Conservation (phyloP, 2,888 invertebrate species). For the Antitype chi region DNA sequence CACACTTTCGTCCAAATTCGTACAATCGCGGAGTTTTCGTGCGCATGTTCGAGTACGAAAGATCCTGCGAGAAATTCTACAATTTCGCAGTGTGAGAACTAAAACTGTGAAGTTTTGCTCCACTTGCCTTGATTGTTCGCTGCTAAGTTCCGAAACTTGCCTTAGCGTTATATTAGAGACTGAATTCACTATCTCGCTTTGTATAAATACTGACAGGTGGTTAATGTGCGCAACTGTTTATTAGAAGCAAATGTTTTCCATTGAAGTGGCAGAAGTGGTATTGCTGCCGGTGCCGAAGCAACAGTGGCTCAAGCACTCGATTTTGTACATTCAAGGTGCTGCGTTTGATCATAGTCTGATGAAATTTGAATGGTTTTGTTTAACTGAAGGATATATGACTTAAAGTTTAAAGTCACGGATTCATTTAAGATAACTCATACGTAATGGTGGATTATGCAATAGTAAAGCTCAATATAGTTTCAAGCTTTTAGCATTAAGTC, state of each 20-base stretch:
- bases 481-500: background rate
- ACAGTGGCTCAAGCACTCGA: background rate
- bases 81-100: slow-evolving; percentile 55
- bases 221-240: slow-evolving; percentile 28
- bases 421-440: background rate
- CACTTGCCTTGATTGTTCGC: slow-evolving; percentile 56
- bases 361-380: background rate
- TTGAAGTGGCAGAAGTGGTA: background rate
- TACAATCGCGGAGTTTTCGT: slow-evolving; percentile 34
- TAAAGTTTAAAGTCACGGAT: too few relatives aligned
- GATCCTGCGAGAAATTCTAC: slow-evolving; percentile 53
- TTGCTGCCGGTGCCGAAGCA: background rate
- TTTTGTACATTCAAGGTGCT: background rate
- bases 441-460: background rate
- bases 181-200: slow-evolving; percentile 24
- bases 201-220: slow-evolving; percentile 36
- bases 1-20: slow-evolving; percentile 46
- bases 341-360: background rate
- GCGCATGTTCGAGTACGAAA: slow-evolving; percentile 40
- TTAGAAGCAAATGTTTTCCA: slow-evolving; percentile 18
- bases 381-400: background rate
- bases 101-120: slow-evolving; percentile 64
- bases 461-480: background rate
- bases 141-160: slow-evolving; percentile 47
- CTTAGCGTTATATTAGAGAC: slow-evolving; percentile 24